phyloP scores from a whole-genome alignment of 2,113 vertebrate genomes.

The Microcebus lehilahytsara region DNA sequence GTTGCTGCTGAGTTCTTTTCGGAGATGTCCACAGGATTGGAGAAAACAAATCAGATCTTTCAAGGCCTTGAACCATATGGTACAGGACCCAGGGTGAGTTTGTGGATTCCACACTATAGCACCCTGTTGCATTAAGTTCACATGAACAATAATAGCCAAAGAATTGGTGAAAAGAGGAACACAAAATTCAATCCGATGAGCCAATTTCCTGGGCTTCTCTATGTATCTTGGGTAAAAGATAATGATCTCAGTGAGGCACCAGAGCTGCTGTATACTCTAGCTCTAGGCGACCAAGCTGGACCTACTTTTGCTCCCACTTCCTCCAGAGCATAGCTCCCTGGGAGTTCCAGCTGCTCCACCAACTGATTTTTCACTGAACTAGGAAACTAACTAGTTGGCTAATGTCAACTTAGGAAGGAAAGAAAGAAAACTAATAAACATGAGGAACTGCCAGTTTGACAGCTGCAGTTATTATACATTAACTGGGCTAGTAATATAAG shows the following conservation, averaged over 20 bases:
- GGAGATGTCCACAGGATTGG: background rate
- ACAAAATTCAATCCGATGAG: background rate
- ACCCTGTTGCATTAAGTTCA: background rate
- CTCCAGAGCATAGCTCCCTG: background rate
- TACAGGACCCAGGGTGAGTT: background rate
- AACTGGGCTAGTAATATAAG: conserved; percentile 54
- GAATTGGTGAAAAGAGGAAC: background rate
- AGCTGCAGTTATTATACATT: conserved; percentile 42
- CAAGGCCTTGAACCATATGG: background rate
- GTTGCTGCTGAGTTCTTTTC: background rate
- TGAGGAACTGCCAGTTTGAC: conserved; percentile 46
- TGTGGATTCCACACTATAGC: background rate
- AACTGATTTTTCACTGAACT: conserved; percentile 30
- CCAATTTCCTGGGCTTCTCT: background rate
- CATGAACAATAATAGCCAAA: background rate
- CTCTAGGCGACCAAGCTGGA: background rate
- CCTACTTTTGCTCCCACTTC: background rate
- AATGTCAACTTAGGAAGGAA: conserved; percentile 48
- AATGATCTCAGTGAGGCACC: background rate
- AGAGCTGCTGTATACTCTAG: background rate
- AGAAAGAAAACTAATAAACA: conserved; percentile 58
- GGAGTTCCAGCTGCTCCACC: conserved; percentile 8
- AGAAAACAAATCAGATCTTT: conserved; percentile 24
- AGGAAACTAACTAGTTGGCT: conserved; percentile 51
- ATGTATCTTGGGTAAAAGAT: conserved; percentile 11